Base-by-base conservation (phyloP, 2,797 vertebrate species). In the Tiaroga cobitis region DNA sequence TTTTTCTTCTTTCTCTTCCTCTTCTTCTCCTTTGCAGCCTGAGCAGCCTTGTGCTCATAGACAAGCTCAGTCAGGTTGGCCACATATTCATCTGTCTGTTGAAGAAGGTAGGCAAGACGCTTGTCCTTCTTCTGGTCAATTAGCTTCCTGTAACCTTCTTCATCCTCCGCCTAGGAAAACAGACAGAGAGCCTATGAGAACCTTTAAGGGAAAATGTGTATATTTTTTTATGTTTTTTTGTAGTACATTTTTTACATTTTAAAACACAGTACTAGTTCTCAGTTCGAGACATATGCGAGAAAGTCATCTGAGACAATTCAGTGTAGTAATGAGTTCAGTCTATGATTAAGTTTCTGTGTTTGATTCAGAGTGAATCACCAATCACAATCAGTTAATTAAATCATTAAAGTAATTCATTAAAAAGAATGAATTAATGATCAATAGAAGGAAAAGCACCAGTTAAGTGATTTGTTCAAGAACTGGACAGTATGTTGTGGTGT, bases 121-220 rank as follows among this genome's bases (percentile, higher is more conserved):
- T 99, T 99, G 93, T 99, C 98, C 91, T 99, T 99, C 95, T 99
- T 99, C 94, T 99, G 98, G 95, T 97, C 96, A 56, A 97, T 97
- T 78, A 99, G 97, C 89, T 99, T 99, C 84, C 98, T 93, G 85
- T 99, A 99, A 32, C 98, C 98, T 88, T 99, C 98, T 92, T 99
- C 98, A 90, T 99, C 98, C 93, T 99, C 98, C 56, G 97, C 98
- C 97, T 99, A 63, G 34, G 56, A 63, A 85, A 46, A 59, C 13
- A 75, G 16, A 85, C 1, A 41, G 29, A 67, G 81, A 34, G 21
- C 43, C 59, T 37, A 34, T 76, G 24, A 54, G 32, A 29, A 39
- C 16, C 10, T 83, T 76, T 51, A n/a, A 63, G 8, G 56, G 9
- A 59, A 24, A 59, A n/a, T n/a, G 4, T 26, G 0, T 61, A n/a